phyloP scores from a whole-genome alignment of 2,113 vertebrate species.

The Pyrgilauda ruficollis region DNA sequence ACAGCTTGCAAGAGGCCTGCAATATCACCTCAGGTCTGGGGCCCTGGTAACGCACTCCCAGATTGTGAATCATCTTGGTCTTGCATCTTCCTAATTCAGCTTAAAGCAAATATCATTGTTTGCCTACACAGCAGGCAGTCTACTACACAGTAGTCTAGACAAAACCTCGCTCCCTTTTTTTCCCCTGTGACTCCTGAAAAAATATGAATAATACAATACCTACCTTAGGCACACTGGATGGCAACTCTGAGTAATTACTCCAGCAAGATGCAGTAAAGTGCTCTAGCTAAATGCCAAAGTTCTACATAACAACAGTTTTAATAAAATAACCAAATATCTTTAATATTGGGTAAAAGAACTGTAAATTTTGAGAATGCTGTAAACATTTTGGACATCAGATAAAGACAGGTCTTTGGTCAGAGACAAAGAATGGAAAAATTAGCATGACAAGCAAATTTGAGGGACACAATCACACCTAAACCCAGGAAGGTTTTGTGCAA shows the following conservation, averaged over 20 bases:
- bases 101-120: background rate
- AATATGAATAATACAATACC: conserved; percentile 36
- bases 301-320: background rate
- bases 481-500: background rate
- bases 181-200: background rate
- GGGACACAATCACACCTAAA: background rate
- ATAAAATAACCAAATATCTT: conserved; percentile 43
- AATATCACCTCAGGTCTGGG: background rate
- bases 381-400: background rate
- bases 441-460: background rate
- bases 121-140: background rate
- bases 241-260: conserved; percentile 7
- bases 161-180: background rate
- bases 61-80: background rate
- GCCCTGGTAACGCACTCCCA: rapidly evolving
- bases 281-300: background rate
- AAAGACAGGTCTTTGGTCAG: background rate
- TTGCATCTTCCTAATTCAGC: background rate
- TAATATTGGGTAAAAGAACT: conserved; percentile 47
- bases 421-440: conserved; percentile 7
- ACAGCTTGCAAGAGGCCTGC: background rate
- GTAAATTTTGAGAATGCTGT: background rate
- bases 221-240: background rate
- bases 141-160: background rate
- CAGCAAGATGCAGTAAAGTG: background rate